Evolutionary conservation across 2,888 invertebrate species (phyloP).

Genomic region (Habrosyne pyritoides): DNA sequence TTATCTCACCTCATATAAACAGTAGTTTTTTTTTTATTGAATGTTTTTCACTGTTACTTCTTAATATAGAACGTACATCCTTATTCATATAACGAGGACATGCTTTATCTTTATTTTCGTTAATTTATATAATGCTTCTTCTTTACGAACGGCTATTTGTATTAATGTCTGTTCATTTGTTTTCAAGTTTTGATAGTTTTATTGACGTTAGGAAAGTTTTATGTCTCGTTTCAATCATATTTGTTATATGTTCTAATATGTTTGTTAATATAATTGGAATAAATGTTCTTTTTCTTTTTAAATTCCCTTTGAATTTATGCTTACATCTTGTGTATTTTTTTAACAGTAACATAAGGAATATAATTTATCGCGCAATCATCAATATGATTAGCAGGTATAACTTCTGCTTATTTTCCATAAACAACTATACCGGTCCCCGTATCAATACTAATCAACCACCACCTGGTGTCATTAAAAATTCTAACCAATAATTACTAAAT

Average conservation of each 20-base stretch:
- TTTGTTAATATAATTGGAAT: too few relatives aligned
- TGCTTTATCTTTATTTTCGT: background rate
- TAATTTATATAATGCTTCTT: background rate
- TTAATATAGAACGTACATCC: background rate
- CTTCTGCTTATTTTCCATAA: background rate
- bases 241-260: too few relatives aligned
- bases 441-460: background rate
- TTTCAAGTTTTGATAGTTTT: background rate
- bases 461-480: background rate
- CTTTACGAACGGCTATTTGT: background rate
- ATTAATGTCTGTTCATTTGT: background rate
- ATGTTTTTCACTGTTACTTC: background rate
- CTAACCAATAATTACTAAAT: background rate
- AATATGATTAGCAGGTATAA: background rate
- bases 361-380: too few relatives aligned
- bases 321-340: too few relatives aligned
- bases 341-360: too few relatives aligned
- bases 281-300: background rate
- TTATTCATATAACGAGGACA: background rate
- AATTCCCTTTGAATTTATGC: background rate
- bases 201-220: background rate
- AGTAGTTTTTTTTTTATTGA: slow-evolving; percentile 17
- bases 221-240: too few relatives aligned
- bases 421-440: background rate
- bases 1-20: slow-evolving; percentile 29